Evolutionary conservation across 2,113 vertebrate species (phyloP).

Genomic region (Tragulus kanchil): DNA sequence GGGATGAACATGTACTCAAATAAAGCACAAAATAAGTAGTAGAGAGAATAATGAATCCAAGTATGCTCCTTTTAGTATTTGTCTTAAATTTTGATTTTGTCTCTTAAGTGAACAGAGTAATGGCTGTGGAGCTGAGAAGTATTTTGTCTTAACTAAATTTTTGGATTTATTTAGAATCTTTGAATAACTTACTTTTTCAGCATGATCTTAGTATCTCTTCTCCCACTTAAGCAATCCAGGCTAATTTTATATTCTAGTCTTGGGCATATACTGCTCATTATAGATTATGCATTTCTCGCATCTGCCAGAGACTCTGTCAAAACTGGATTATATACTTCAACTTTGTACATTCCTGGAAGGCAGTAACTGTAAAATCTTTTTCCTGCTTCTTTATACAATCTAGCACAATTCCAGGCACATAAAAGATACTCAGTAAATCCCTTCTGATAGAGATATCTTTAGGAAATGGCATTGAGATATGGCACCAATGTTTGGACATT

Average conservation of each 20-base stretch:
- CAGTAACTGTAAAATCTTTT: neutral
- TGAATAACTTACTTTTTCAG: slow-evolving; percentile 26
- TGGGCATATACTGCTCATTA: slow-evolving; percentile 21
- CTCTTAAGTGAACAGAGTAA: neutral
- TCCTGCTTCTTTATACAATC: neutral
- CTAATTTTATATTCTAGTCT: slow-evolving; percentile 29
- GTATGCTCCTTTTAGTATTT: neutral
- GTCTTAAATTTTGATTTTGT: neutral
- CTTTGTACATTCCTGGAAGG: slow-evolving; percentile 41
- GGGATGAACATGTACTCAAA: neutral
- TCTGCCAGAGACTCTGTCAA: slow-evolving; percentile 4
- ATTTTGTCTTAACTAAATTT: slow-evolving; percentile 4
- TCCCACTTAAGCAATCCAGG: neutral
- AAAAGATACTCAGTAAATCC: neutral
- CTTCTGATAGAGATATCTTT: slow-evolving; percentile 26
- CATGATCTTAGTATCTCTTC: slow-evolving; percentile 9
- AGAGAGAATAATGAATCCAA: slow-evolving; percentile 1
- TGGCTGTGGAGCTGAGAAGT: neutral
- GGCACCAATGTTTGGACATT: neutral
- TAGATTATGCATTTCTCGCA: slow-evolving; percentile 31
- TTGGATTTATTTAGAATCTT: slow-evolving; percentile 16
- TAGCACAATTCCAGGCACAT: neutral
- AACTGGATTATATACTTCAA: slow-evolving; percentile 30
- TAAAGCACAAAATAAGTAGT: neutral
- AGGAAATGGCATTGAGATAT: neutral